These are phyloP conservation scores for Chondrilla cf. caribensis DNA, from an alignment of 37 sponge, comb jelly and placozoan genomes.

Conservation along the genomic window DNA sequence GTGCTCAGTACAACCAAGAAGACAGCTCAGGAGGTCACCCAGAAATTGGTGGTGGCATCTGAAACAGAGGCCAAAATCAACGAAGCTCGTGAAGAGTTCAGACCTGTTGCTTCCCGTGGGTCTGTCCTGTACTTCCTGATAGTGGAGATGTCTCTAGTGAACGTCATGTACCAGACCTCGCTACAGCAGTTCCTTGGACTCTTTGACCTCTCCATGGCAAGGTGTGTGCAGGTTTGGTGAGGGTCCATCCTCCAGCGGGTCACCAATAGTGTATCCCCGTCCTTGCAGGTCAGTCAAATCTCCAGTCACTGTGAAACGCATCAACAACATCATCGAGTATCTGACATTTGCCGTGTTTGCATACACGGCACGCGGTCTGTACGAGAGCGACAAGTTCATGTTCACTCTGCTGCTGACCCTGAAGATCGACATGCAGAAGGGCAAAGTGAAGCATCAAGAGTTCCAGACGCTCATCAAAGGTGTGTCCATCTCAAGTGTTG, in stretches of 20 bases:
- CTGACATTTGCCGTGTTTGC: slow-evolving; percentile 92
- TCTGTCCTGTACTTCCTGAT: slow-evolving; percentile 99
- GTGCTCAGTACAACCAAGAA: slow-evolving; percentile 88
- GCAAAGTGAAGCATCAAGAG: slow-evolving; percentile 87
- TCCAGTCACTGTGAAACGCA: slow-evolving; percentile 96
- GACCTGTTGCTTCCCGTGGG: slow-evolving; percentile 97
- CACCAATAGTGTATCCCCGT: no score
- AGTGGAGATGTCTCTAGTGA: slow-evolving; percentile 98
- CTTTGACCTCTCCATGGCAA: slow-evolving; percentile 93
- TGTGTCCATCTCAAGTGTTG: neutral
- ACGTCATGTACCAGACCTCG: slow-evolving; percentile 99
- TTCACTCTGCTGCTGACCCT: slow-evolving; percentile 95
- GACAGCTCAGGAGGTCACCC: slow-evolving; percentile 95
- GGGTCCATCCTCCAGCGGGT: no score
- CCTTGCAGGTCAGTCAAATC: slow-evolving; percentile 84
- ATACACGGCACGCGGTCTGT: slow-evolving; percentile 89
- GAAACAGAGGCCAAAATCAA: slow-evolving; percentile 99
- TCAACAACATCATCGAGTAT: slow-evolving; percentile 86
- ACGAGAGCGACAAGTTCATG: slow-evolving; percentile 97
- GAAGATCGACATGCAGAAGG: slow-evolving; percentile 95
- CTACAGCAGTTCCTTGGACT: slow-evolving; percentile 93
- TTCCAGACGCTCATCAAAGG: slow-evolving; percentile 97
- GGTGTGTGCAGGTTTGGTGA: neutral
- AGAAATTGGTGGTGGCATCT: slow-evolving; percentile 88
- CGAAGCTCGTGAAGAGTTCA: slow-evolving; percentile 94